Evolutionary conservation across 2,888 invertebrate species (phyloP).

Genomic region (Catocala fraxini): DNA sequence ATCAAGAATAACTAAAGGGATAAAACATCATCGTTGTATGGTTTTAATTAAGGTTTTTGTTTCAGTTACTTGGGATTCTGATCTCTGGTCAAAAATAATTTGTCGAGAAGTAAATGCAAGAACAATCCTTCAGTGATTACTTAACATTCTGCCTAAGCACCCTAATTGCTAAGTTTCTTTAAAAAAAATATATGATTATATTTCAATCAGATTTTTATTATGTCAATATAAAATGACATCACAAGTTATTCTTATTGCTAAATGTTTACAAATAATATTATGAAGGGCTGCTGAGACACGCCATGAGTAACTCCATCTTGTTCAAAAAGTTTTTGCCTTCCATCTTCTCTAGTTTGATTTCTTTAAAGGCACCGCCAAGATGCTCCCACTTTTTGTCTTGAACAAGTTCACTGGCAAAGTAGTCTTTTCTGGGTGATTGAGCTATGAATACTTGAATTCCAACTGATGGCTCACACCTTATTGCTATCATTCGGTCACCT

Average conservation of each 20-base stretch:
- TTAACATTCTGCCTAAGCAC: conserved; percentile 86
- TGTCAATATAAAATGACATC: conserved; percentile 41
- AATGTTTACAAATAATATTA: conserved; percentile 61
- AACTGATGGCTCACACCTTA: conserved; percentile 95
- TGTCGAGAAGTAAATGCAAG: conserved; percentile 75
- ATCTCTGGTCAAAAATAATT: conserved; percentile 67
- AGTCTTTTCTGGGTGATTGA: conserved; percentile 95
- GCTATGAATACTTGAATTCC: conserved; percentile 97
- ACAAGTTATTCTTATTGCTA: conserved; percentile 55
- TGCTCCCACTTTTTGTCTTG: conserved; percentile 98
- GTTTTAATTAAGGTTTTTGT: conserved; percentile 54
- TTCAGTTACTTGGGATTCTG: conserved; percentile 78
- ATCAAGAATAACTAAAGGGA: background rate
- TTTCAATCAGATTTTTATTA: conserved; percentile 57
- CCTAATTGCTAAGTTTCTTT: conserved; percentile 80
- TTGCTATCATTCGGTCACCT: conserved; percentile 94
- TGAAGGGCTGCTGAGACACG: conserved; percentile 93
- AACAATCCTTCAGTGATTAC: conserved; percentile 86
- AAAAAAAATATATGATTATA: conserved; percentile 73
- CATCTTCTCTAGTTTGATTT: conserved; percentile 96
- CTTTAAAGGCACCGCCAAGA: conserved; percentile 96
- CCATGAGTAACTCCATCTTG: conserved; percentile 98
- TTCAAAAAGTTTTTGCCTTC: conserved; percentile 98
- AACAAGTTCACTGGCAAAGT: conserved; percentile 95
- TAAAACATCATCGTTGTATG: conserved; percentile 8